phyloP scores from a whole-genome alignment of 2,888 invertebrate genomes.

The Therioaphis trifolii region DNA sequence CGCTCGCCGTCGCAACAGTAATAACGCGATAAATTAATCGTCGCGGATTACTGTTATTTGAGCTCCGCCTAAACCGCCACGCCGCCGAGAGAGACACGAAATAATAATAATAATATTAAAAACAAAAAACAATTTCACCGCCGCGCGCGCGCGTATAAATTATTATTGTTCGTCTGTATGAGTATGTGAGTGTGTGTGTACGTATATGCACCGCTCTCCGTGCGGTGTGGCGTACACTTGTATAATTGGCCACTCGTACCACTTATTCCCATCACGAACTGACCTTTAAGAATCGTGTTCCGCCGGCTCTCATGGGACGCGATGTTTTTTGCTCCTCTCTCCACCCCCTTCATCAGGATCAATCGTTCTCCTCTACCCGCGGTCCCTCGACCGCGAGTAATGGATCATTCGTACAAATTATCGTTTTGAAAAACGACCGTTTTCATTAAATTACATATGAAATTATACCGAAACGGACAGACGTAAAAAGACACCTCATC shows the following conservation, averaged over 20 bases:
- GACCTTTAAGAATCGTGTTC: constrained; percentile 60
- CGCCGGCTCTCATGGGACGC: constrained; percentile 36
- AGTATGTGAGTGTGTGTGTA: neutral
- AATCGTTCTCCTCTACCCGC: neutral
- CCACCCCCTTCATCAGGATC: neutral
- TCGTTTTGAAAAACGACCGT: constrained; percentile 62
- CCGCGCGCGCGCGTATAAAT: constrained; percentile 42
- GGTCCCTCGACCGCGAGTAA: constrained; percentile 17
- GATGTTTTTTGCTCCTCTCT: neutral
- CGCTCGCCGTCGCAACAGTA: neutral
- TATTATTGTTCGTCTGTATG: constrained; percentile 10
- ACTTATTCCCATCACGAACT: constrained; percentile 61
- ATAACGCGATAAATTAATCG: constrained; percentile 57
- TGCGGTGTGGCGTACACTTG: constrained; percentile 40
- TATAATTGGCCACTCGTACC: constrained; percentile 60
- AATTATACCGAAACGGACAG: constrained; percentile 62
- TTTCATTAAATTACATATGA: constrained; percentile 60
- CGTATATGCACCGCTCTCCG: neutral
- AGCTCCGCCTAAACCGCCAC: constrained; percentile 42
- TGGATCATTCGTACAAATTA: constrained; percentile 61
- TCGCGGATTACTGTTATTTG: constrained; percentile 54
- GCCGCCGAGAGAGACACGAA: neutral
- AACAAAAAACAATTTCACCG: constrained; percentile 56
- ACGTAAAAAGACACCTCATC: constrained; percentile 58
- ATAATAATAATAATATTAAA: constrained; percentile 45